Percentiles rank a stretch among this genome's conserved stretches.
Evolutionary conservation across 2,797 vertebrate genomes (phyloP).

Genomic region (Valencia hispanica): DNA sequence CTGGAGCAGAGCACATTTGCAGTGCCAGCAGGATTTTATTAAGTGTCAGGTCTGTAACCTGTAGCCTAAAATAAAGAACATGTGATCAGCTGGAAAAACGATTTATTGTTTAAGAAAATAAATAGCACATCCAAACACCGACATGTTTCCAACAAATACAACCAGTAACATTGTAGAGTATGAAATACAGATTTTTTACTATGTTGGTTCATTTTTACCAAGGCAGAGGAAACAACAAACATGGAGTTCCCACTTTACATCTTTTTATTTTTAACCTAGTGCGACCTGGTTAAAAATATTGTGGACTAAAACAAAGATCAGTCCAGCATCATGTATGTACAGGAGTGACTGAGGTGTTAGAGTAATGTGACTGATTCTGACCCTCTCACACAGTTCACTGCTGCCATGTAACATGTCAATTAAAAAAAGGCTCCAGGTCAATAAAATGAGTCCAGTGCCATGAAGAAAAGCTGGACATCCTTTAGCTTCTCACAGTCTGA

Average conservation of each 20-base stretch:
- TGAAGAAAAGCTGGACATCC: neutral
- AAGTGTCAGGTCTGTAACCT: neutral
- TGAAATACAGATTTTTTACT: neutral
- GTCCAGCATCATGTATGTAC: neutral
- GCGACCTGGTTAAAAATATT: neutral
- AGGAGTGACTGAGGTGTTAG: too few relatives aligned
- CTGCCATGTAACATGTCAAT: neutral
- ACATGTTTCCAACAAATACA: constrained; percentile 2
- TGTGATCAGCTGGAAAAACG: neutral
- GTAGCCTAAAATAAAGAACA: neutral
- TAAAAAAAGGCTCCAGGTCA: neutral
- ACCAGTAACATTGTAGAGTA: neutral
- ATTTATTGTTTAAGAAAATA: constrained; percentile 60
- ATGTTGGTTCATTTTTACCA: neutral
- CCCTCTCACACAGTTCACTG: neutral
- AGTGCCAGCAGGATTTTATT: neutral
- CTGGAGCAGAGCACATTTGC: neutral
- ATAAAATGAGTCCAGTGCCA: neutral
- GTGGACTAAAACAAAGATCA: neutral
- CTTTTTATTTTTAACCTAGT: neutral
- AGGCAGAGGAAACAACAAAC: neutral
- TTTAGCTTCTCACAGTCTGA: constrained; percentile 3
- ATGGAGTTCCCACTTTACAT: neutral
- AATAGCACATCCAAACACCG: constrained; percentile 37
- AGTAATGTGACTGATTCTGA: neutral